A percentile compares a stretch with the other conserved stretches of the same genome.
These are phyloP conservation scores for Orius insidiosus DNA, from an alignment of 1,140 invertebrate genomes.

Conservation along the genomic window DNA sequence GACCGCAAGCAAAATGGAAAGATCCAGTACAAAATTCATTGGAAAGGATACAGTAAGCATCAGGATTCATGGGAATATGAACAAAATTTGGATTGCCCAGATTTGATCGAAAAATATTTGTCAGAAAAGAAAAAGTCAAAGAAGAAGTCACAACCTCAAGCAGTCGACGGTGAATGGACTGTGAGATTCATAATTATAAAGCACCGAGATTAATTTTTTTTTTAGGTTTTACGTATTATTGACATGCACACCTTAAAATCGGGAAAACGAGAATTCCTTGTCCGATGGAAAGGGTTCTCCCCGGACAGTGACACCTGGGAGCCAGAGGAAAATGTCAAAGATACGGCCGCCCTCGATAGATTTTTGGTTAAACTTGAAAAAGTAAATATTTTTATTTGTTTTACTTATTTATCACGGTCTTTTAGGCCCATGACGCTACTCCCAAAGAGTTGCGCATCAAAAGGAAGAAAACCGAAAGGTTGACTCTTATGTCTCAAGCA, in stretches of 20 bases:
- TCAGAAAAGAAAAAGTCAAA: too few species aligned
- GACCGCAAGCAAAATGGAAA: slow-evolving; percentile 47
- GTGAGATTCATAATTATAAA: too few species aligned
- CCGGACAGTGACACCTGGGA: slow-evolving; percentile 52
- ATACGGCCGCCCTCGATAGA: slow-evolving; percentile 44
- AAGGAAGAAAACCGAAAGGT: too few species aligned
- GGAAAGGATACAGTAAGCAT: slow-evolving; percentile 52
- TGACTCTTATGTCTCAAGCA: too few species aligned
- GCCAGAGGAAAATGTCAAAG: slow-evolving; percentile 50
- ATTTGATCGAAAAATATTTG: slow-evolving; percentile 40
- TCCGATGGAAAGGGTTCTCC: slow-evolving; percentile 61
- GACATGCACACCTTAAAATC: slow-evolving; percentile 51
- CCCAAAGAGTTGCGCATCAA: too few species aligned
- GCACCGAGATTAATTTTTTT: too few species aligned
- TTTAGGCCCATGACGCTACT: too few species aligned
- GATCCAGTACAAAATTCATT: slow-evolving; percentile 58
- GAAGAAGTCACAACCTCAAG: too few species aligned
- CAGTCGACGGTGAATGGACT: too few species aligned
- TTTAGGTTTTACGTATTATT: slow-evolving; percentile 47
- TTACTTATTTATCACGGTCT: too few species aligned
- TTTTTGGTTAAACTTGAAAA: slow-evolving; percentile 42
- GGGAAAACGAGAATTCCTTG: slow-evolving; percentile 50
- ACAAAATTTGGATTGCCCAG: slow-evolving; percentile 47
- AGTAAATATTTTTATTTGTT: not conserved
- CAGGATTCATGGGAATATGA: slow-evolving; percentile 60